Evolutionary conservation across 2,888 invertebrate genomes (phyloP), one percentile per base, ranked within the genome.

Genomic region (Oeneis ivallda): DNA sequence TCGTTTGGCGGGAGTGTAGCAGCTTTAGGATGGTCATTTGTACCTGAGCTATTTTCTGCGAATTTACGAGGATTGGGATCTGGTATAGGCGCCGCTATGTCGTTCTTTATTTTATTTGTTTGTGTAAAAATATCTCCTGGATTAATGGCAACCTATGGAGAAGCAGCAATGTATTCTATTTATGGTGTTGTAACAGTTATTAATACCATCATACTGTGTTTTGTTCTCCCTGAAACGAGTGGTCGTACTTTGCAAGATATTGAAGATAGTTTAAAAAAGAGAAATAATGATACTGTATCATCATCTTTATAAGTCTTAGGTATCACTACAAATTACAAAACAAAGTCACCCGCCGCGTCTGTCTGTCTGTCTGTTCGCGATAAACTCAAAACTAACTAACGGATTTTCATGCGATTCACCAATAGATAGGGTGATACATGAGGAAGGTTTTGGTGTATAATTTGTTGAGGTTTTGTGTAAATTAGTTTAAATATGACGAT

Each of bases 241-340:
- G 93, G 74, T 93, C 96, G 80, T 94, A 97, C 87, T 93, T 96
- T 79, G 85, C 94, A 79, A 94, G 95, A 62, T 88, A 96, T 74
- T 93, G 95, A 79, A 94, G 75, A 85, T 69, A 72, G 69, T 53
- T 74, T 26, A 26, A 26, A 82, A 68, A 81, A 76, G 59, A 75
- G 71, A 19, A 76, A 71, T 43, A 65, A 97, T 61, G 64, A 66
- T 19, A 57, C 53, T 26, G 43, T 72, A 43, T 72, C 69, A 9
- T 32, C 57, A 37, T 41, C 47, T 19, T 59, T 1, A 58, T 41
- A 32, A 17, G 41, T 6, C 26, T 39, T 53, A 13, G 1, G 11
- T 5, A 13, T n/a, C n/a, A n/a, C n/a, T n/a, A n/a, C n/a, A n/a
- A n/a, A n/a, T n/a, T n/a, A n/a, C n/a, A n/a, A n/a, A n/a, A n/a